Evolutionary conservation across 2,797 vertebrate species (phyloP).

Genomic region (Acanthurus leucopareius): DNA sequence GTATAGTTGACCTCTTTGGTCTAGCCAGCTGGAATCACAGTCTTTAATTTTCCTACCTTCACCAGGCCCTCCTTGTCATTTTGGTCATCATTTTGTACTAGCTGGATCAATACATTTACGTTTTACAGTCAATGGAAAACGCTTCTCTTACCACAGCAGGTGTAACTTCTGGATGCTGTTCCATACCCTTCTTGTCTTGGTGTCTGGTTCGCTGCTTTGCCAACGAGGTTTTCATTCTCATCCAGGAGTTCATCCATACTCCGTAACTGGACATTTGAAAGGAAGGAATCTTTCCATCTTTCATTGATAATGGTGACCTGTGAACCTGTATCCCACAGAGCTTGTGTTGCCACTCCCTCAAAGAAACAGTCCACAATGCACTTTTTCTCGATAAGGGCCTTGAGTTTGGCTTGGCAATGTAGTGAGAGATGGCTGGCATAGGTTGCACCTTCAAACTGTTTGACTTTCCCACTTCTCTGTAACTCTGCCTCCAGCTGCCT

Average conservation of each 20-base stretch:
- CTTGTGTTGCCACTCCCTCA: constrained; percentile 28
- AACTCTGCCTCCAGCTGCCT: not conserved
- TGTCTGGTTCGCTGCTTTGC: constrained; percentile 48
- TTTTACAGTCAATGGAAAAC: constrained; percentile 28
- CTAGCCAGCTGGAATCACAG: constrained; percentile 11
- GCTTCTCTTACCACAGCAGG: constrained; percentile 6
- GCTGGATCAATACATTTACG: not conserved
- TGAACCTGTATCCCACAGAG: constrained; percentile 39
- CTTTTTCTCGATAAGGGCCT: constrained; percentile 26
- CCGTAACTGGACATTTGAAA: constrained; percentile 28
- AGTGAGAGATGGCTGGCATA: not conserved
- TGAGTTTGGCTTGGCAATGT: not conserved
- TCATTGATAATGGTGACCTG: constrained; percentile 41
- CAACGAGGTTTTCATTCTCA: not conserved
- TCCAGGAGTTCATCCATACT: constrained; percentile 30
- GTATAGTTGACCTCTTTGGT: not conserved
- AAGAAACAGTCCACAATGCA: constrained; percentile 52
- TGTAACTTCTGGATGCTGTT: constrained; percentile 2
- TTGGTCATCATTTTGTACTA: constrained; percentile 3
- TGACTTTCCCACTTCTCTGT: not conserved
- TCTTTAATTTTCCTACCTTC: not conserved
- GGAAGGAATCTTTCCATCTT: not conserved
- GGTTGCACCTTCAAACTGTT: not conserved
- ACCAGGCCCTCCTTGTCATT: constrained; percentile 8
- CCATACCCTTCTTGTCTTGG: constrained; percentile 33